Evolutionary conservation across 2,888 invertebrate genomes (phyloP), one percentile per base, ranked within the genome.

Genomic region (Amaurobius ferox): DNA sequence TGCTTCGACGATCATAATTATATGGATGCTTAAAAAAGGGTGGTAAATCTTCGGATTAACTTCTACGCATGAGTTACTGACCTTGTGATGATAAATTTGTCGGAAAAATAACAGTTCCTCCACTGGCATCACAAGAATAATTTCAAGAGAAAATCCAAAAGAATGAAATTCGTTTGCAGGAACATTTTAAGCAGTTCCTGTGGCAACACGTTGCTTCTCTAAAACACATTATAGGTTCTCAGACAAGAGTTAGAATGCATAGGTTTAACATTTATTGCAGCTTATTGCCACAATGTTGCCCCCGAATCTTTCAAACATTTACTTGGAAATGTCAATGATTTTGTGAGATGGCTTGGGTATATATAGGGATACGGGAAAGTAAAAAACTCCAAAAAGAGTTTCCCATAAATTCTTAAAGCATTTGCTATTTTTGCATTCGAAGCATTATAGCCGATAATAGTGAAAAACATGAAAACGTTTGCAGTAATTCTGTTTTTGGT

Each of bases 391-490:
- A 55, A 23, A 55, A 16, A 6, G 44, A 13, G n/a, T n/a, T n/a
- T n/a, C n/a, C n/a, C n/a, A n/a, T n/a, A n/a, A n/a, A n/a, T n/a
- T n/a, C n/a, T n/a, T n/a, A n/a, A n/a, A n/a, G n/a, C n/a, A n/a
- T n/a, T n/a, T n/a, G n/a, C n/a, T n/a, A n/a, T n/a, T n/a, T n/a
- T n/a, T n/a, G n/a, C n/a, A n/a, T n/a, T n/a, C n/a, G n/a, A n/a
- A n/a, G n/a, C n/a, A n/a, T n/a, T n/a, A n/a, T n/a, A n/a, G n/a
- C n/a, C n/a, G n/a, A n/a, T n/a, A n/a, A n/a, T n/a, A n/a, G n/a
- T n/a, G n/a, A n/a, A n/a, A 55, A 55, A 55, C 23, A 55, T 55
- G 55, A 55, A 55, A 16, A 23, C 55, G 5, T 55, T 55, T 55
- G 23, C 55, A 1, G 2, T 55, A 6, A 11, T 23, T 55, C 11